Evolutionary conservation across 2,113 vertebrate species (phyloP).

Genomic region (Salminus brasiliensis): DNA sequence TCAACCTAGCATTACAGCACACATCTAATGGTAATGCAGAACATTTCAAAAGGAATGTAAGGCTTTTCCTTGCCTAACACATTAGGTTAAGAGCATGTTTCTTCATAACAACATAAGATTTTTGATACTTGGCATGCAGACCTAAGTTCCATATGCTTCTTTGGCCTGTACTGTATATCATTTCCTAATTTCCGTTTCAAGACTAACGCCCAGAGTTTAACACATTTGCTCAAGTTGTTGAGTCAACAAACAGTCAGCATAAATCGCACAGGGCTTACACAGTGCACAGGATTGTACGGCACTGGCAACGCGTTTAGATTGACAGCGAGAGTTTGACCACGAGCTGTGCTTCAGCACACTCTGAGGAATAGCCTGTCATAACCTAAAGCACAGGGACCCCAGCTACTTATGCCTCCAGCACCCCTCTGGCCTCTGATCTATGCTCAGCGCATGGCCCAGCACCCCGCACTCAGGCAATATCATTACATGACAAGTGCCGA

Average conservation of each 20-base stretch:
- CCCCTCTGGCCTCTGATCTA: constrained; percentile 48
- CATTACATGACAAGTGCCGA: constrained; percentile 78
- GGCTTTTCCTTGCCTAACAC: no score
- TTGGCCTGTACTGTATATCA: neutral
- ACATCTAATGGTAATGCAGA: no score
- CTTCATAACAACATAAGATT: neutral
- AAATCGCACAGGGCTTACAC: neutral
- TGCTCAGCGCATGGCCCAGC: constrained; percentile 11
- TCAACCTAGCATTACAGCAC: no score
- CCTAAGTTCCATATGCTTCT: no score
- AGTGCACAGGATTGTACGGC: neutral
- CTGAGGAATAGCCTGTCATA: constrained; percentile 43
- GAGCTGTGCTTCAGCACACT: constrained; percentile 8
- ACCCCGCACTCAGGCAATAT: constrained; percentile 69
- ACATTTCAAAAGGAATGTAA: neutral
- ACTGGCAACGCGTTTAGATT: neutral
- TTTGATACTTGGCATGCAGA: no score
- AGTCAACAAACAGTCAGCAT: constrained; percentile 2
- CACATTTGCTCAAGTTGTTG: neutral
- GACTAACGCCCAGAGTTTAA: neutral
- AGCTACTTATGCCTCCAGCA: neutral
- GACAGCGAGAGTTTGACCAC: neutral
- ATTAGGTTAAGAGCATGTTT: no score
- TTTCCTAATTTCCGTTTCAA: neutral
- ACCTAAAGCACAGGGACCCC: constrained; percentile 18